phyloP scores from a whole-genome alignment of 2,888 invertebrate species.

The Trypoxylon attenuatum region DNA sequence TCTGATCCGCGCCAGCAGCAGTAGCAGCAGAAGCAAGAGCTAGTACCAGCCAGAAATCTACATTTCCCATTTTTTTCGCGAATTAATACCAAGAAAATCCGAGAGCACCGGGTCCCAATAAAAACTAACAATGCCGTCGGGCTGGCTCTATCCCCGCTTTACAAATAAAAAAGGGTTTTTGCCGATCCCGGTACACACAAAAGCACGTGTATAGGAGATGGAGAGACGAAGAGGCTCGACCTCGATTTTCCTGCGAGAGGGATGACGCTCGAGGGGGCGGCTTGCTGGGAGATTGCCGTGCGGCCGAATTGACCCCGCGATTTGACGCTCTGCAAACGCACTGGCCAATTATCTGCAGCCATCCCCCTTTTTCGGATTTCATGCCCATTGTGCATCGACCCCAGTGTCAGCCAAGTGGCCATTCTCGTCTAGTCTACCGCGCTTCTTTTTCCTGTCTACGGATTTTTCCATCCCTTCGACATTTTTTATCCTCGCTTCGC shows the following conservation, averaged over 20 bases:
- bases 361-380: slow-evolving; percentile 58
- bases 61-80: slow-evolving; percentile 16
- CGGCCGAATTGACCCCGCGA: slow-evolving; percentile 59
- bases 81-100: slow-evolving; percentile 26
- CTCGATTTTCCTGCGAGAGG: slow-evolving; percentile 50
- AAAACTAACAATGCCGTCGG: slow-evolving; percentile 39
- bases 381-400: slow-evolving; percentile 55
- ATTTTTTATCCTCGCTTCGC: too few relatives aligned
- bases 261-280: background rate
- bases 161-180: slow-evolving; percentile 21
- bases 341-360: slow-evolving; percentile 62
- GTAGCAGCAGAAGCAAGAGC: background rate
- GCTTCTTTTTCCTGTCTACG: slow-evolving; percentile 6
- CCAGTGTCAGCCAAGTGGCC: slow-evolving; percentile 33
- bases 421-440: slow-evolving; percentile 17
- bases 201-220: slow-evolving; percentile 44
- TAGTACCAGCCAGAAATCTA: background rate
- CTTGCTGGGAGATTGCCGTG: slow-evolving; percentile 44
- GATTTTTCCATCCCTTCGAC: background rate
- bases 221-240: slow-evolving; percentile 37
- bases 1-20: background rate
- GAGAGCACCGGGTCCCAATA: slow-evolving; percentile 26
- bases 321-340: slow-evolving; percentile 65
- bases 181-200: slow-evolving; percentile 34
- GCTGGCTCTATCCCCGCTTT: slow-evolving; percentile 10